Base-by-base conservation (phyloP, 2,888 invertebrate species). In the Mesorhabditis sp. region DNA sequence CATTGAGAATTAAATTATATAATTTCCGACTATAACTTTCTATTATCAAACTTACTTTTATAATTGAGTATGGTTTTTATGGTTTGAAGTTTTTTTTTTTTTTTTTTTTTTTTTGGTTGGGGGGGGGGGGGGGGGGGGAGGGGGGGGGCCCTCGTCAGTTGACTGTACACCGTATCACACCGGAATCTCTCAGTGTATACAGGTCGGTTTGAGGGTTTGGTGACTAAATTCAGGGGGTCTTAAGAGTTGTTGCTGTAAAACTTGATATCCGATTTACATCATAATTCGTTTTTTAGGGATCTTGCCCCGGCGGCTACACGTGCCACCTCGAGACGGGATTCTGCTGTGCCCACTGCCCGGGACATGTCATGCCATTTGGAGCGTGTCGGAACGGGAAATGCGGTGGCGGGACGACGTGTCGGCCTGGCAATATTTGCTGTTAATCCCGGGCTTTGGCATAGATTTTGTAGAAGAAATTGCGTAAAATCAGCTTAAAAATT, bases 381-480 rank as follows among this genome's bases (percentile, higher is more conserved):
- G 71, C 72, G 42, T 82, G 82, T 63, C 63, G 70, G 4, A 70
- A 79, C n/a, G 80, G 81, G 7, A 67, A 61, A 43, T 83, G 83
- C 65, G 82, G 80, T 13, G 77, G 74, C 58, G 82, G 83, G 63
- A 71, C 74, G 42, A 76, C 73, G 7, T 82, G 84, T 68, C 65
- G 70, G 5, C 69, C 77, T n/a, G 83, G 84, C 43, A 84, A 83
- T 70, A 80, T 83, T 67, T 83, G 83, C 70, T 83, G 83, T 68
- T 80, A 67, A 76, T 65, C 41, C 15, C 45, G 7, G 43, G 43
- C 42, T 44, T 58, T 50, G 28, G 28, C 28, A 28, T 28, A 28
- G 28, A 28, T 28, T 28, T 28, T 28, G 28, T 28, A 28, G 28
- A 28, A 28, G 28, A 28, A 28, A 28, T 28, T 28, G 28, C 28